A percentile compares a stretch with the other conserved stretches of the same genome.
Conservation (phyloP, 1,140 invertebrate species). For the Rhopalosiphum padi region DNA sequence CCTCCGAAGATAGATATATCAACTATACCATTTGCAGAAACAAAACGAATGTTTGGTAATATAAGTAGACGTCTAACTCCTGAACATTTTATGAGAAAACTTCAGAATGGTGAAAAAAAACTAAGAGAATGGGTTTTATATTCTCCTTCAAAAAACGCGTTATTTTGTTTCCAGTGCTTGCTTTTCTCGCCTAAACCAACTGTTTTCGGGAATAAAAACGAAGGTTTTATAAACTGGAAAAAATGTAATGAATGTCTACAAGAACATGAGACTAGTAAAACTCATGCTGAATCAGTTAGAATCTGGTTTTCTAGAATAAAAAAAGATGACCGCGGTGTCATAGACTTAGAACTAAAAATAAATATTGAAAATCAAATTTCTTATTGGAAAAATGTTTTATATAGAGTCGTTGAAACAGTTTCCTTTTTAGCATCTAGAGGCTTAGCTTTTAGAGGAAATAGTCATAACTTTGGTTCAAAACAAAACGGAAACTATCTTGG, state of each 20-base stretch:
- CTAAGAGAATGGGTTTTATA: conserved; percentile 33
- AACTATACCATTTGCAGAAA: conserved; percentile 41
- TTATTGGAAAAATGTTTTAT: conserved; percentile 39
- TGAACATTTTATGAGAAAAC: conserved; percentile 40
- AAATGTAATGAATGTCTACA: conserved; percentile 31
- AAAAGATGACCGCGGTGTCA: conserved; percentile 46
- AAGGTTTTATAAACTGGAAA: conserved; percentile 44
- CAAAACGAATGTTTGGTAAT: conserved; percentile 18
- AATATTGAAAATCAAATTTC: conserved; percentile 17
- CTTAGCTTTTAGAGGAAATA: conserved; percentile 33
- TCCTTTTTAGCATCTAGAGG: conserved; percentile 16
- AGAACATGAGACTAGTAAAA: conserved; percentile 36
- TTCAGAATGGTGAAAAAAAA: conserved; percentile 33
- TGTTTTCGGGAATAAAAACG: conserved; percentile 10
- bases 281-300: conserved; percentile 9
- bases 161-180: conserved; percentile 12
- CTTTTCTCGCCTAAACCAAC: conserved; percentile 21
- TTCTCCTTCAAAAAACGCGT: conserved; percentile 19
- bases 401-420: not conserved
- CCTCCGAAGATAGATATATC: conserved; percentile 24
- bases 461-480: conserved; percentile 53
- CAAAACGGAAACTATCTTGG: conserved; percentile 26
- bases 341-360: conserved; percentile 57
- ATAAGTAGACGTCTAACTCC: conserved; percentile 19
- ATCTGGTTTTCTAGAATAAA: conserved; percentile 20